Evolutionary conservation across 2,113 vertebrate species (phyloP), one percentile per base, ranked within the genome.

Genomic region (Archocentrus centrarchus): DNA sequence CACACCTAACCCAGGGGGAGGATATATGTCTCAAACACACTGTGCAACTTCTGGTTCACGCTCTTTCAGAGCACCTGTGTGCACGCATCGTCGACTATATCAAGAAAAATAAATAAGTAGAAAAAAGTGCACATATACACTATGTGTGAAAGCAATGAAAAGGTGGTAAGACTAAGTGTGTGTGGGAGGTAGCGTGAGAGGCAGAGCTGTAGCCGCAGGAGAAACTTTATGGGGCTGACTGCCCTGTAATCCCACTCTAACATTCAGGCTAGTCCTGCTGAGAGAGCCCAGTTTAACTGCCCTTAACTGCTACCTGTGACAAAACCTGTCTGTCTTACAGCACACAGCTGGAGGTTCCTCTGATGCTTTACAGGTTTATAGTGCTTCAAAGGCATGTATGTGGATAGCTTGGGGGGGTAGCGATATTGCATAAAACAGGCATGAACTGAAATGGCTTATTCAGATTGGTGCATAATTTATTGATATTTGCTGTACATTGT

Each of bases 181-280:
- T 57, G 77, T 55, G 55, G 64, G 70, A 81, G 81, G 91, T 92
- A 84, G 91, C 86, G 85, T 92, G 91, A 94, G 90, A 94, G 86
- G 81, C 89, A 90, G 91, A 77, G 84, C 82, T 86, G 83, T 86
- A 92, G 92, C 92, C 89, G 88, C 83, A 77, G 87, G 89, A 94
- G 91, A 94, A 92, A 94, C 91, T 95, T 94, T 94, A 94, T 93
- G 93, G 79, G 88, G 62, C 88, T n/a, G 73, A 86, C 90, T 94
- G 91, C 95, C 92, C 92, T 95, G 90, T 96, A 95, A 95, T 94
- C 93, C 93, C 92, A 90, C 91, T 93, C 90, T 94, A 91, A 81
- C 90, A 90, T 80, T 89, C 47, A 82, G 80, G 77, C 80, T 92
- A 80, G 85, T 75, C 88, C 92, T 35, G 92, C 91, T 94, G 91